phyloP scores from a whole-genome alignment of 64 coral and sea anemone genomes.

The Acropora yongei region DNA sequence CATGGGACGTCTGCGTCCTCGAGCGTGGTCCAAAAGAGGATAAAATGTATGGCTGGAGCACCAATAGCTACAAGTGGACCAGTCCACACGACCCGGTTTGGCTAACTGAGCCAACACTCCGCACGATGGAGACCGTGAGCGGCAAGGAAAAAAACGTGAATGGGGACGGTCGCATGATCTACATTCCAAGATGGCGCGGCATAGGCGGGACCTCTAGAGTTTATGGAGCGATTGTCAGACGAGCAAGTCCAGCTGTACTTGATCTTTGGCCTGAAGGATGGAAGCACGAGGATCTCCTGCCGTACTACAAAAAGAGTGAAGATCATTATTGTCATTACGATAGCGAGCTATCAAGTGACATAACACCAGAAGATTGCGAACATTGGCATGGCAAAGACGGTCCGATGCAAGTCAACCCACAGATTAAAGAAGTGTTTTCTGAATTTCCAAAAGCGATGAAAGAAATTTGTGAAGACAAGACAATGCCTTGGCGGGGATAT shows the following conservation, averaged over 20 bases:
- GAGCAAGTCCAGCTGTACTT: constrained; percentile 59
- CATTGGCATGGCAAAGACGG: constrained; percentile 67
- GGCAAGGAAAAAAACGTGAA: constrained; percentile 11
- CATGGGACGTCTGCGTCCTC: constrained; percentile 66
- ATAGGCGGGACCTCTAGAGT: constrained; percentile 63
- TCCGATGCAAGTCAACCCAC: constrained; percentile 67
- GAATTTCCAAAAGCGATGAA: constrained; percentile 49
- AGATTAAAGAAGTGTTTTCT: constrained; percentile 52
- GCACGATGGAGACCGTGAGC: constrained; percentile 32
- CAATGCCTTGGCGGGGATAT: constrained; percentile 63
- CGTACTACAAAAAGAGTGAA: constrained; percentile 58
- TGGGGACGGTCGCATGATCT: constrained; percentile 64
- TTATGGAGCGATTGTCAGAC: constrained; percentile 67
- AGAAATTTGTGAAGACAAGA: constrained; percentile 55
- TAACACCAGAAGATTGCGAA: constrained; percentile 38
- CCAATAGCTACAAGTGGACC: constrained; percentile 68
- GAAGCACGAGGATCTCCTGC: constrained; percentile 57
- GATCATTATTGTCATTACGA: constrained; percentile 76
- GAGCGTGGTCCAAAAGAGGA: constrained; percentile 63
- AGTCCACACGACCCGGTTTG: constrained; percentile 67
- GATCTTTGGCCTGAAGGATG: constrained; percentile 66
- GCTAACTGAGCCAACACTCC: constrained; percentile 66
- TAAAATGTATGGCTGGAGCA: constrained; percentile 51
- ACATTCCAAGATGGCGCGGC: constrained; percentile 59
- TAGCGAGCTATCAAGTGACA: constrained; percentile 40